These are phyloP conservation scores for Thunnus maccoyii DNA, from an alignment of 2,113 vertebrate species.

Conservation along the genomic window DNA sequence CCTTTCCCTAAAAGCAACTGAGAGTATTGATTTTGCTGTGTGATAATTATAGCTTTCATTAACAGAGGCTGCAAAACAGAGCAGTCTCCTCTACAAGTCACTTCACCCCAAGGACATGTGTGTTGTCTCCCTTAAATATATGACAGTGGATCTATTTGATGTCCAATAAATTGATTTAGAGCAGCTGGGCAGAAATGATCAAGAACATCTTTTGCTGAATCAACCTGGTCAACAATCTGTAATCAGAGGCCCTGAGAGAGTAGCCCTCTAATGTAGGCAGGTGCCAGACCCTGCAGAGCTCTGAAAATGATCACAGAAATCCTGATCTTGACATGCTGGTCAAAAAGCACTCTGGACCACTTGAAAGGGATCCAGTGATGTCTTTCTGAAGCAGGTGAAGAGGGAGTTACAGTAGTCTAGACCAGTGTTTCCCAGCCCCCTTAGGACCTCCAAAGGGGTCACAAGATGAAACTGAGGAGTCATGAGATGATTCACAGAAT, in stretches of 20 bases:
- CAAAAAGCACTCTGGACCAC: no score
- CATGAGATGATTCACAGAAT: no score
- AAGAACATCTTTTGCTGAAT: constrained; percentile 26
- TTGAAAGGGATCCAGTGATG: no score
- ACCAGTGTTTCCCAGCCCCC: no score
- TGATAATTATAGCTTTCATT: constrained; percentile 75
- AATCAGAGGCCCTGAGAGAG: neutral
- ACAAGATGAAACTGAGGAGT: no score
- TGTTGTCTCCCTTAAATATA: constrained; percentile 26
- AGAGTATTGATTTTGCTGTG: constrained; percentile 64
- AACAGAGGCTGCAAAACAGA: constrained; percentile 53
- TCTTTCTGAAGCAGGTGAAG: no score
- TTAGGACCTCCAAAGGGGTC: no score
- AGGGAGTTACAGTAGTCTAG: no score
- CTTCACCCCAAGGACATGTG: constrained; percentile 40
- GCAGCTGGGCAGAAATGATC: constrained; percentile 15
- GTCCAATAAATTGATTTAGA: constrained; percentile 5
- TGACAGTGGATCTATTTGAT: constrained; percentile 23
- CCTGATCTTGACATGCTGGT: no score
- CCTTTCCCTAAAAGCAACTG: constrained; percentile 40
- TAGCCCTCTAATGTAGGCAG: neutral
- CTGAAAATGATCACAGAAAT: no score
- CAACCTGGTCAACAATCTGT: neutral
- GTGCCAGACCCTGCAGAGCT: no score
- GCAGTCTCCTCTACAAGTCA: constrained; percentile 36